phyloP scores from a whole-genome alignment of 2,888 invertebrate species.

The Caenorhabditis virilis region DNA sequence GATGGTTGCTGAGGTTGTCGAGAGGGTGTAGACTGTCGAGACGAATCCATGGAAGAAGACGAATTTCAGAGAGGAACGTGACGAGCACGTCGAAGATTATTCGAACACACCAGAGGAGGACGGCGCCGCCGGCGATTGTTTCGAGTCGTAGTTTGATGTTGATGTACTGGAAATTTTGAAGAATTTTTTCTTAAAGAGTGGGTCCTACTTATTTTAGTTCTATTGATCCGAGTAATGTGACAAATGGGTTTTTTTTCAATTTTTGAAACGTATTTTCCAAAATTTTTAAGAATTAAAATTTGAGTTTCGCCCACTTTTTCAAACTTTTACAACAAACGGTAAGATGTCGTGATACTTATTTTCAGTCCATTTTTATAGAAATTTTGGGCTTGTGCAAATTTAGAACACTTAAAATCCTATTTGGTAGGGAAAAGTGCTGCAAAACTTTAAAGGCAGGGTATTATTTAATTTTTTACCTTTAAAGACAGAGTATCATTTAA shows the following conservation, averaged over 20 bases:
- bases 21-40: conserved; percentile 30
- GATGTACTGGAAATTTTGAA: conserved; percentile 47
- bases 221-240: no score
- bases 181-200: not conserved
- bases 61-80: conserved; percentile 42
- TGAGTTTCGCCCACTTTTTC: no score
- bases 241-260: not conserved
- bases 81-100: conserved; percentile 54
- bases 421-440: no score
- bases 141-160: conserved; percentile 49
- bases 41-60: conserved; percentile 50
- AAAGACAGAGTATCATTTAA: no score
- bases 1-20: conserved; percentile 22
- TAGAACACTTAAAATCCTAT: no score
- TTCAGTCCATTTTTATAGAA: no score
- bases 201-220: no score
- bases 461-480: no score
- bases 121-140: conserved; percentile 51
- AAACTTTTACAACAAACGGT: no score
- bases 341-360: no score
- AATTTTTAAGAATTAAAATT: not conserved
- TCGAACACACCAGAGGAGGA: conserved; percentile 54
- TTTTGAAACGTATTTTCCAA: not conserved
- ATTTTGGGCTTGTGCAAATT: no score
- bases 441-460: no score